Conservation (phyloP, 2,113 vertebrate species). For the Calyptomena viridis region DNA sequence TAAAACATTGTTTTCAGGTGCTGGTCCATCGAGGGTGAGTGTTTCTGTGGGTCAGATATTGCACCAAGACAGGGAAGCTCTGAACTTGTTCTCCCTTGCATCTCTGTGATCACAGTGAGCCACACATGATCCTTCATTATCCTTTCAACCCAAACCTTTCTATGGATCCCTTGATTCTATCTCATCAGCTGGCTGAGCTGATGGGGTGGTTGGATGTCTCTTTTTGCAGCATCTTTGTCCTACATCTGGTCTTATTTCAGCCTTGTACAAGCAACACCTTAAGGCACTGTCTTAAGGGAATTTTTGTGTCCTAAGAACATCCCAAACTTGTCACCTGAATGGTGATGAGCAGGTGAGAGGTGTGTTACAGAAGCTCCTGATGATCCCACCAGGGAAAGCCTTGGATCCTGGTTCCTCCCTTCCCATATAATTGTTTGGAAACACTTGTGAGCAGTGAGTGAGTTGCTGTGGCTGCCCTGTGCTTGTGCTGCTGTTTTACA, state of each 20-base stretch:
- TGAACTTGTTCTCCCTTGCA: neutral
- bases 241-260: neutral
- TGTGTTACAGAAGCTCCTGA: neutral
- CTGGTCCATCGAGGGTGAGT: fast-evolving
- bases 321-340: fast-evolving
- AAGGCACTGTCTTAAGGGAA: neutral
- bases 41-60: neutral
- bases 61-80: fast-evolving
- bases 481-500: neutral
- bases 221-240: neutral
- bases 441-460: neutral
- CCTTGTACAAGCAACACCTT: neutral
- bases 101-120: fast-evolving
- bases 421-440: constrained; percentile 19
- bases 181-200: neutral
- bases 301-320: neutral
- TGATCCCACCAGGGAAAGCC: neutral
- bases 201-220: neutral
- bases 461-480: neutral
- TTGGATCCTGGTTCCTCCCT: neutral
- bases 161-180: neutral
- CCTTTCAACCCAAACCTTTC: neutral
- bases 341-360: neutral
- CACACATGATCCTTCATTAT: fast-evolving
- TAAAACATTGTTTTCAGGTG: neutral